Base-by-base conservation (phyloP, 2,888 invertebrate species). In the Andrena hattorfiana region DNA sequence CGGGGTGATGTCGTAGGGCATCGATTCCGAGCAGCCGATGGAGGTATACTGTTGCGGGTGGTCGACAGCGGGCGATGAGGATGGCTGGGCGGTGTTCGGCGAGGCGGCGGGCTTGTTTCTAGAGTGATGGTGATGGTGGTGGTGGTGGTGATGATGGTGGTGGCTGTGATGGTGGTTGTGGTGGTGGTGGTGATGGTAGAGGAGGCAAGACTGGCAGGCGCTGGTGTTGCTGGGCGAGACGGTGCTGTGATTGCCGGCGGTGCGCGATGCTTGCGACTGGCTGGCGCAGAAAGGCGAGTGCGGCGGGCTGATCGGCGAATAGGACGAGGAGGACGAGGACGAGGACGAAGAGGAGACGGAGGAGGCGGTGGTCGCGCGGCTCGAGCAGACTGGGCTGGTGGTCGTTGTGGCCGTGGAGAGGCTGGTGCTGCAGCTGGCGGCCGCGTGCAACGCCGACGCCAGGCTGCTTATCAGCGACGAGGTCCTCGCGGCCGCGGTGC, bases 61-160 rank as follows among this genome's bases (percentile, higher is more conserved):
- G 20, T 88, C 85, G 48, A 63, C 28, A 7, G 62, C 16, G 62
- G 62, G n/a, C 20, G 66, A 6, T 51, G 56, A 35, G n/a, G 86
- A 66, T 2, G 85, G 69, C 26, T 82, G 79, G 6, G 84, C 67
- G 16, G 76, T 35, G 16, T 70, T 63, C n/a, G 76, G 49, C 0
- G 85, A 67, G 10, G 72, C 48, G 23, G 42, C 71, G 0, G 84
- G 64, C 72, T 89, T 89, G 81, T 90, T 92, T 60, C 91, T 89
- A 66, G 89, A 89, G 76, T 91, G 90, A 48, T 92, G 91, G 77
- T 91, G 91, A 63, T 91, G 91, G n/a, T 89, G 91, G 54, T 84
- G 89, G 63, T 88, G 88, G 51, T 91, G 90, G 66, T 87, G 87
- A n/a, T 89, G 90, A 23, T 91, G 90, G 49, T 90, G 89, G 60